Percentiles rank a stretch among this genome's conserved stretches.
Evolutionary conservation across 2,888 invertebrate genomes (phyloP).

Genomic region (Leptinotarsa rubiginosa): DNA sequence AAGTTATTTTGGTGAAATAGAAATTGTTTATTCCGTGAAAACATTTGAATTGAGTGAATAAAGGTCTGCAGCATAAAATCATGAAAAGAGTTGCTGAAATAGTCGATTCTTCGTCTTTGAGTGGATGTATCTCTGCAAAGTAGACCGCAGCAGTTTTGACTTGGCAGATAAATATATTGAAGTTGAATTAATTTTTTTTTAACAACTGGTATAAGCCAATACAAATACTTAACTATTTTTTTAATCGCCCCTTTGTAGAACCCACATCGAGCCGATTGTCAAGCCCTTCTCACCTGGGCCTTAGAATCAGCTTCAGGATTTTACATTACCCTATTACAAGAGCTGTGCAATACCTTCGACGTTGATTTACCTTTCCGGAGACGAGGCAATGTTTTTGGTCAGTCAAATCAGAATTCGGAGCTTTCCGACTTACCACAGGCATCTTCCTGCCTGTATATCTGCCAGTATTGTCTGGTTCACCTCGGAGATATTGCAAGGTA

Average conservation of each 20-base stretch:
- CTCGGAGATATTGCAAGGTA: constrained; percentile 89
- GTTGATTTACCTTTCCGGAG: constrained; percentile 82
- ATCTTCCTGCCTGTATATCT: constrained; percentile 84
- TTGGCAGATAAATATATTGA: too few relatives aligned
- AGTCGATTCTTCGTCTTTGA: too few relatives aligned
- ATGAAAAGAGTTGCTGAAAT: too few relatives aligned
- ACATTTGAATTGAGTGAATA: too few relatives aligned
- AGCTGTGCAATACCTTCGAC: constrained; percentile 84
- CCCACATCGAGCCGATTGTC: constrained; percentile 79
- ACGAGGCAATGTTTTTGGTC: constrained; percentile 63
- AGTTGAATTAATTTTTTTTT: too few relatives aligned
- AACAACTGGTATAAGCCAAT: too few relatives aligned
- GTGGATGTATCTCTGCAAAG: too few relatives aligned
- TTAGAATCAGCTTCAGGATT: constrained; percentile 88
- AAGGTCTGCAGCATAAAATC: too few relatives aligned
- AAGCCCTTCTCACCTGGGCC: constrained; percentile 83
- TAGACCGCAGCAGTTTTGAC: too few relatives aligned
- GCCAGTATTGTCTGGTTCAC: constrained; percentile 90
- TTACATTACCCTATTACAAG: constrained; percentile 83
- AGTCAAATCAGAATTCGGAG: constrained; percentile 55
- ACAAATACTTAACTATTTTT: too few relatives aligned
- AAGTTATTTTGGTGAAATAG: too few relatives aligned
- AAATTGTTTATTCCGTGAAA: too few relatives aligned
- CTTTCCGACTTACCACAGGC: constrained; percentile 69
- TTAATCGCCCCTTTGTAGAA: constrained; percentile 68